A percentile compares a stretch with the other conserved stretches of the same genome.
Conservation (phyloP, 1,140 invertebrate species). For the Zaprionus capensis region DNA sequence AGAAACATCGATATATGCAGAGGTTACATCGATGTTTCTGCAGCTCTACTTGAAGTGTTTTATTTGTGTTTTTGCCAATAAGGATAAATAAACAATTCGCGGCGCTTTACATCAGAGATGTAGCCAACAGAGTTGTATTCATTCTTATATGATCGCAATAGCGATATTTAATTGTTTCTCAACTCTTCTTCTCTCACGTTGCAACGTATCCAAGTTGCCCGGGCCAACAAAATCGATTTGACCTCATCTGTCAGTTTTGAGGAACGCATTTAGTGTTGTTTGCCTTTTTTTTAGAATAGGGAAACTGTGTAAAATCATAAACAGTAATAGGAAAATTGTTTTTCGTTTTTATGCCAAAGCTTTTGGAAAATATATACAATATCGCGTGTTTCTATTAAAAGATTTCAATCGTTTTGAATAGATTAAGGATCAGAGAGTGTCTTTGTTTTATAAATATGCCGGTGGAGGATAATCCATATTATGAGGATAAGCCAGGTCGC, state of each 20-base stretch:
- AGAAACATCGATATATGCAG: too few species aligned
- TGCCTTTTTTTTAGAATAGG: not conserved
- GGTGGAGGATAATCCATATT: conserved; percentile 31
- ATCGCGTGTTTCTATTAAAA: not conserved
- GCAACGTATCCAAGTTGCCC: not conserved
- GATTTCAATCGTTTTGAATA: not conserved
- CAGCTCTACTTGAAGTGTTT: too few species aligned
- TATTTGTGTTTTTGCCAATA: too few species aligned
- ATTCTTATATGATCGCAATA: not conserved
- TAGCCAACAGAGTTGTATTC: too few species aligned
- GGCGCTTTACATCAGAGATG: too few species aligned
- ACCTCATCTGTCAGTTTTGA: not conserved
- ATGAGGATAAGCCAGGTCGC: conserved; percentile 86
- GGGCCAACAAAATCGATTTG: not conserved
- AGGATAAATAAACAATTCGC: too few species aligned
- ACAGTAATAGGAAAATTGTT: conserved; percentile 21
- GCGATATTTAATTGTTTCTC: not conserved
- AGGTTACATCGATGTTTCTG: too few species aligned
- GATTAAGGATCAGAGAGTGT: not conserved
- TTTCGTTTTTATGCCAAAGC: conserved; percentile 36
- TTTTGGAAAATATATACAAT: conserved; percentile 9
- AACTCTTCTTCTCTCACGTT: not conserved
- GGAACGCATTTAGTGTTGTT: not conserved
- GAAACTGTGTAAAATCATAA: conserved; percentile 7
- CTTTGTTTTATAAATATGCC: conserved; percentile 27